These are phyloP conservation scores for Hypomecis punctinalis DNA, from an alignment of 2,888 invertebrate species.

Conservation along the genomic window DNA sequence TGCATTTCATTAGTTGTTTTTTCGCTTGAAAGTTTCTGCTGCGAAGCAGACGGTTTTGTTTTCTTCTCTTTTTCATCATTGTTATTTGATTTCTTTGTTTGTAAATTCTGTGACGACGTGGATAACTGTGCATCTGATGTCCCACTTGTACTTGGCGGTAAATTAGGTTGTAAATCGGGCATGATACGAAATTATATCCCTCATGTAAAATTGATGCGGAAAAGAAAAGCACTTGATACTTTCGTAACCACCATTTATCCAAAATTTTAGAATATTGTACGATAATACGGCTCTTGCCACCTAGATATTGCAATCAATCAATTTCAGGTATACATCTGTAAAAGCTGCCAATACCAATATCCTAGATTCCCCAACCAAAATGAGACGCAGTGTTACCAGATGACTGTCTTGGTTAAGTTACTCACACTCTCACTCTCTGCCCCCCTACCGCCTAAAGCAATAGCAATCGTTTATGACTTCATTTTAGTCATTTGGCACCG, in stretches of 20 bases:
- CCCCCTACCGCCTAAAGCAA: no score
- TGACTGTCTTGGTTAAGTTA: no score
- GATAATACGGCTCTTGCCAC: no score
- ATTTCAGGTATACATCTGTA: no score
- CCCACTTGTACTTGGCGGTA: slow-evolving; percentile 53
- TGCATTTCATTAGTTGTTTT: background rate
- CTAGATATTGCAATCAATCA: no score
- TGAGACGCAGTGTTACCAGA: no score
- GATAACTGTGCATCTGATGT: slow-evolving; percentile 54
- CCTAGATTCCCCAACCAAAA: no score
- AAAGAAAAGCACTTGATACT: slow-evolving; percentile 7
- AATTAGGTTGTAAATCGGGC: slow-evolving; percentile 56
- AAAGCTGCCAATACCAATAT: no score
- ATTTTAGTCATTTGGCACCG: no score
- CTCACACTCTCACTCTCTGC: no score
- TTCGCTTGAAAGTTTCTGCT: slow-evolving; percentile 17
- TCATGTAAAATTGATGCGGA: slow-evolving; percentile 17
- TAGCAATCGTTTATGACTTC: no score
- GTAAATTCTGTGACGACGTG: slow-evolving; percentile 56
- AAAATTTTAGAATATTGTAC: slow-evolving; percentile 35
- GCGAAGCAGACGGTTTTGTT: slow-evolving; percentile 5
- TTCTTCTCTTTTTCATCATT: slow-evolving; percentile 50
- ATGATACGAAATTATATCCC: slow-evolving; percentile 43
- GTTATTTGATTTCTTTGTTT: slow-evolving; percentile 51
- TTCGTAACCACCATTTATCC: slow-evolving; percentile 27